Base-by-base conservation (phyloP, 1,140 invertebrate species). In the Bursaphelenchus mucronatus region DNA sequence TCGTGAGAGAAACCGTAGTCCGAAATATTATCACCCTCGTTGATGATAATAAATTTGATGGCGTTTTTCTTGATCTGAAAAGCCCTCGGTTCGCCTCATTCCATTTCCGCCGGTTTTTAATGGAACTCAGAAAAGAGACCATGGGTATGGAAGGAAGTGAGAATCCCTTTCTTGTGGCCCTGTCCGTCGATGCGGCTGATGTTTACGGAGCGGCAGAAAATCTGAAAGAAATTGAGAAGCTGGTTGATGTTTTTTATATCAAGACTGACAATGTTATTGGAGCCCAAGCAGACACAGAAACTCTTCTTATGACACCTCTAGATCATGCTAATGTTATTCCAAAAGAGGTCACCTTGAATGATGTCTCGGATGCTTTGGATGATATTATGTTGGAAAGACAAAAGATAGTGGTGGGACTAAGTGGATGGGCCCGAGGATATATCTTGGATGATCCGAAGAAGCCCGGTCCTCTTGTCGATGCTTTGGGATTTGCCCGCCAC, bases 51-150 rank as follows among this genome's bases (percentile, higher is more conserved):
- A 44, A 59, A n/a, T 59, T 59, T 39, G 57, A 59, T 39, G 57
- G 57, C 57, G 11, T 59, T 19, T 59, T 46, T 50, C 15, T 59
- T 3, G 30, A 59, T 50, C 57, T 59, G 19, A 39, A 44, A 45
- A 13, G 11, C 41, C 17, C 57, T 17, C 30, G 10, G 3, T 44
- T 46, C 11, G 10, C 11, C 40, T 59, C 57, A 45, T 59, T 59
- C 41, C 40, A 59, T 44, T 59, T 15, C 57, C 40, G 45, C 6
- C 11, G 45, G 3, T 59, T 59, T 39, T 39, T 59, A 11, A 13
- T n/a, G 11, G 57, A 59, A 13, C 40, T 59, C 13, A 13, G 57
- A n/a, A 30, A n/a, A 17, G 57, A 59, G 40, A 41, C 45, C 11
- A 43, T 44, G 13, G 57, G 19, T 50, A 11, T n/a, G 13, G 13